A percentile compares a stretch with the other conserved stretches of the same genome.
Evolutionary conservation across 2,797 vertebrate species (phyloP).

Genomic region (Cossypha polioptera): DNA sequence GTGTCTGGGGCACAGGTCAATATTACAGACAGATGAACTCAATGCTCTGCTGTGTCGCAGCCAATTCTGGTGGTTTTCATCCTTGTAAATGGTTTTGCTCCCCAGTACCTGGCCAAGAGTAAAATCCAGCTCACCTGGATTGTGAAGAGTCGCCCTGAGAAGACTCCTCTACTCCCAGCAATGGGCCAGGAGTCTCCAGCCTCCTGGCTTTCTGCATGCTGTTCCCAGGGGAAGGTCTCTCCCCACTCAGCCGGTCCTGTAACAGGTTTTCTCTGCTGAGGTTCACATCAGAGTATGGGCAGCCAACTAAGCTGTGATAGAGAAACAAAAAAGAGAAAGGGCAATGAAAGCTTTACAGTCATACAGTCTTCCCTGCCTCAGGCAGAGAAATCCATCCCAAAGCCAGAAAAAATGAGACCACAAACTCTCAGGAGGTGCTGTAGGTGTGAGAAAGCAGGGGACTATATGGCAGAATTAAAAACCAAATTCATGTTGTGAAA

Average conservation of each 20-base stretch:
- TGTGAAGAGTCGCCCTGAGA: slow-evolving; percentile 70
- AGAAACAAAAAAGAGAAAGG: not conserved
- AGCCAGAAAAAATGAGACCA: not conserved
- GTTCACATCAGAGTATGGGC: slow-evolving; percentile 89
- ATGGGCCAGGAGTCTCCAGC: slow-evolving; percentile 63
- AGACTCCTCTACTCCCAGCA: not conserved
- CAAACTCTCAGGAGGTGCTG: not conserved
- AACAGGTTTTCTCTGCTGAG: slow-evolving; percentile 85
- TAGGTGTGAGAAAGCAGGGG: not conserved
- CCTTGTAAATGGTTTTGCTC: not conserved
- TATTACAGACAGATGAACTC: slow-evolving; percentile 3
- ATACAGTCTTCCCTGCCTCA: not conserved
- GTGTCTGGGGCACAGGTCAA: not conserved
- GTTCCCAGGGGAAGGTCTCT: slow-evolving; percentile 71
- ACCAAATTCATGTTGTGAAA: not conserved
- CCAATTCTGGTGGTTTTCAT: not conserved
- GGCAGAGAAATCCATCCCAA: not conserved
- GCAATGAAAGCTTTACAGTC: not conserved
- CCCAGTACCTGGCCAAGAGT: not conserved
- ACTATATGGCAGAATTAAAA: not conserved
- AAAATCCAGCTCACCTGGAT: slow-evolving; percentile 69
- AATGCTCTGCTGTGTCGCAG: not conserved
- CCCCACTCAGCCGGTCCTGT: slow-evolving; percentile 87
- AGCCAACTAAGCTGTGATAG: slow-evolving; percentile 82
- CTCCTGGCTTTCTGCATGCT: slow-evolving; percentile 76